Evolutionary conservation across 2,113 vertebrate species (phyloP), one percentile per base, ranked within the genome.

Genomic region (Gallinago media): DNA sequence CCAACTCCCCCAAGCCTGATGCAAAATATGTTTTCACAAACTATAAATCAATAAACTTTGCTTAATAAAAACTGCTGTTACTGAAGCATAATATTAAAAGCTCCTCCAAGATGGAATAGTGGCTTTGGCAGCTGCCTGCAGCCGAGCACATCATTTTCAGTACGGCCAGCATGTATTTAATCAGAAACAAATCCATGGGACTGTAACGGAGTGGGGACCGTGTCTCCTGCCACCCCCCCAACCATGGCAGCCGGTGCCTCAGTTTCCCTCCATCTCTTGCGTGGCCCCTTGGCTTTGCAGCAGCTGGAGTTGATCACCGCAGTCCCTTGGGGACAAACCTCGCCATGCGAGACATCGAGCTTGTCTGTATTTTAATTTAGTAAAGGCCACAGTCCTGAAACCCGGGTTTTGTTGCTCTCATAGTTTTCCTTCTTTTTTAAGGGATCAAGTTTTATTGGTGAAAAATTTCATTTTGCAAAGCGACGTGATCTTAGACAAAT

Each of bases 1-100:
- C 92, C 79, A 93, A 12, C 90, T 92, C 90, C 84, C 94, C 9
- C 66, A 85, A 93, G 83, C 79, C 75, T 18, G 34, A 90, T 29
- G 86, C 89, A 87, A 93, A 95, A 71, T 73, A 74, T 11, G 38
- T 65, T 93, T 89, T 93, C 79, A 23, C 65, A 75, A 95, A 27
- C 88, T 59, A 85, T 95, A 96, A 94, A 97, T 96, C 96, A 97
- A 91, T 72, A 70, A 92, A 44, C 40, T 84, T 94, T 89, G 93
- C 78, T 94, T 87, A 95, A 95, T 77, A 89, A 92, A 94, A 92
- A 7, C 72, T 79, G 78, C 89, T 56, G 3, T 96, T 91, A 65
- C 47, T 73, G 89, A 89, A 86, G 80, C 77, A 92, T 86, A 94
- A 61, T 36, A 95, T 89, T 86, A 94, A 84, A 89, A 76, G 76